Base-by-base conservation (phyloP, 2,888 invertebrate species). In the Polyommatus iphigenia region DNA sequence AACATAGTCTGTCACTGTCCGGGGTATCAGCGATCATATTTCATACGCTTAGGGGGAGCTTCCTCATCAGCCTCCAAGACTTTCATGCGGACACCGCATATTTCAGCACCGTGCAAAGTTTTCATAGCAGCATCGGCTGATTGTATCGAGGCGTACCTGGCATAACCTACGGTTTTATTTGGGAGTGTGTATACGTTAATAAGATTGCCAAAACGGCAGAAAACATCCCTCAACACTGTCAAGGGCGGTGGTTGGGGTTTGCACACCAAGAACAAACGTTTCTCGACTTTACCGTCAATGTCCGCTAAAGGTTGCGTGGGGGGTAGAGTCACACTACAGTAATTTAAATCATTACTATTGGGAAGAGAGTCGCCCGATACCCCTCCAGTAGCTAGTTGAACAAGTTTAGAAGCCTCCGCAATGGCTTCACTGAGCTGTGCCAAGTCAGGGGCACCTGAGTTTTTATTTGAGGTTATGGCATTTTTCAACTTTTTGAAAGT, bases 141-240 rank as follows among this genome's bases (percentile, higher is more conserved):
- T 62, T 96, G 95, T 77, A 94, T 95, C 76, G 94, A 95, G 3
- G 98, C 96, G 90, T 97, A 99, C 85, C 98, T 97, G 7, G 98
- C 98, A 90, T 98, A 99, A 0, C 99, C 99, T 89, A 98, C 98
- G 85, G 98, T 98, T 87, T 98, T 97, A 86, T 98, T 97, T 76
- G 96, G 96, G 82, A 99, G 92, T 88, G 98, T 96, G 87, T 98
- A 98, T 2, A 98, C 97, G 88, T 98, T 98, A 79, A 98, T 98
- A 13, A 99, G 94, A 87, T 97, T 96, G 7, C 98, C 98, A 91
- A 99, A 99, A 84, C 98, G 96, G 84, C 97, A 97, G 89, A 99
- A 99, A 29, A 98, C 96, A 88, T 99, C 98, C 84, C 97, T 96
- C 85, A 99, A 93, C 36, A 97, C 96, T 79, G 96, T 95, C 82